Percentiles rank a stretch among this genome's conserved stretches.
Conservation (phyloP, 2,888 invertebrate species). For the Parapristionchus giblindavisi region DNA sequence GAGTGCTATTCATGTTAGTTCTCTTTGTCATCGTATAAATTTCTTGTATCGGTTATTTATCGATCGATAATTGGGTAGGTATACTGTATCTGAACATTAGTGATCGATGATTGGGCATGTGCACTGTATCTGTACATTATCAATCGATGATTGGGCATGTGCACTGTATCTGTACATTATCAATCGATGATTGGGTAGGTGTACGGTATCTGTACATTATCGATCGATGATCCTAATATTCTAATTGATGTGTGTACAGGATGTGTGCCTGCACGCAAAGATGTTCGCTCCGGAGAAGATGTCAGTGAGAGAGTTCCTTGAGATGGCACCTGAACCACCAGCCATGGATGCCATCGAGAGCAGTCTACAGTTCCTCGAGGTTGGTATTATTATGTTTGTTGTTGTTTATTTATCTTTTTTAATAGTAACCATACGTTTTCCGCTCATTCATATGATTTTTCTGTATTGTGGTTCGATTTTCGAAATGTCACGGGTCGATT, state of each 20-base stretch:
- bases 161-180: too few relatives aligned
- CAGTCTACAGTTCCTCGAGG: constrained; percentile 77
- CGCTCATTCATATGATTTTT: too few relatives aligned
- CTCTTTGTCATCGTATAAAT: not conserved
- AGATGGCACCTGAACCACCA: constrained; percentile 87
- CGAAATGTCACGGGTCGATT: too few relatives aligned
- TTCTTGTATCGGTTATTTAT: too few relatives aligned
- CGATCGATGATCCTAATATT: not conserved
- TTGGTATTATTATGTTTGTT: constrained; percentile 49
- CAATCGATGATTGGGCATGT: too few relatives aligned
- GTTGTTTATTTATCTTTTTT: not conserved
- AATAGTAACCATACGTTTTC: too few relatives aligned
- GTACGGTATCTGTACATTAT: not conserved
- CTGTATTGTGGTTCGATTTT: too few relatives aligned
- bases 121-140: too few relatives aligned
- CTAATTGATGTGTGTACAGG: constrained; percentile 50
- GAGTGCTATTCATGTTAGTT: constrained; percentile 82
- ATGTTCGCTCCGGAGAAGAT: constrained; percentile 81
- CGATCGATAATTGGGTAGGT: too few relatives aligned
- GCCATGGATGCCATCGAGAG: constrained; percentile 81
- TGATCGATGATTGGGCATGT: too few relatives aligned
- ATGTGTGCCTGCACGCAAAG: constrained; percentile 79
- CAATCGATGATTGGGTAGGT: too few relatives aligned
- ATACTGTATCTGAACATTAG: too few relatives aligned
- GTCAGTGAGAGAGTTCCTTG: constrained; percentile 84